Evolutionary conservation across 2,797 vertebrate genomes (phyloP).

Genomic region (Enteromius anoplus): DNA sequence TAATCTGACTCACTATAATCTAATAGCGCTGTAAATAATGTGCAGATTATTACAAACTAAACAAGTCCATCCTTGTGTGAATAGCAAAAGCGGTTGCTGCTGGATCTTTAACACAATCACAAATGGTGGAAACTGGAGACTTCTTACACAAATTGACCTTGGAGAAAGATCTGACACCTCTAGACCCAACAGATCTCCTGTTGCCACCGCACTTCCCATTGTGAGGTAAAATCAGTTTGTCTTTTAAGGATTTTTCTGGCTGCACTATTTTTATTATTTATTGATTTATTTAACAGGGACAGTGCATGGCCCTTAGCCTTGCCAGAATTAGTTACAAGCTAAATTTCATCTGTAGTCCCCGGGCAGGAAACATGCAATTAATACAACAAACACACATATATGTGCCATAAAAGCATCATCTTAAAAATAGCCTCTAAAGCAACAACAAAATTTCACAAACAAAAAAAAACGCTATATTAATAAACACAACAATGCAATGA

Average conservation of each 20-base stretch:
- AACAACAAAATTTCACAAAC: no score
- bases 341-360: no score
- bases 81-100: neutral
- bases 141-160: slow-evolving; percentile 56
- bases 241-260: neutral
- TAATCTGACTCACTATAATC: neutral
- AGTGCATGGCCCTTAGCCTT: no score
- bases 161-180: slow-evolving; percentile 58
- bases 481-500: no score
- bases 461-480: no score
- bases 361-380: no score
- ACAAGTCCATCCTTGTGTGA: neutral
- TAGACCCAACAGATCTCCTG: slow-evolving; percentile 62
- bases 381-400: no score
- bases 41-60: neutral
- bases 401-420: no score
- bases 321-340: no score
- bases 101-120: neutral
- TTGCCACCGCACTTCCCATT: slow-evolving; percentile 56
- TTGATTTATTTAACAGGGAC: no score
- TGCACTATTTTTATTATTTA: neutral
- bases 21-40: neutral
- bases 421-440: no score
- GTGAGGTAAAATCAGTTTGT: slow-evolving; percentile 54
- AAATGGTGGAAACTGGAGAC: accelerated